Conservation (phyloP, 2,797 vertebrate genomes). For the Chelon labrosus region DNA sequence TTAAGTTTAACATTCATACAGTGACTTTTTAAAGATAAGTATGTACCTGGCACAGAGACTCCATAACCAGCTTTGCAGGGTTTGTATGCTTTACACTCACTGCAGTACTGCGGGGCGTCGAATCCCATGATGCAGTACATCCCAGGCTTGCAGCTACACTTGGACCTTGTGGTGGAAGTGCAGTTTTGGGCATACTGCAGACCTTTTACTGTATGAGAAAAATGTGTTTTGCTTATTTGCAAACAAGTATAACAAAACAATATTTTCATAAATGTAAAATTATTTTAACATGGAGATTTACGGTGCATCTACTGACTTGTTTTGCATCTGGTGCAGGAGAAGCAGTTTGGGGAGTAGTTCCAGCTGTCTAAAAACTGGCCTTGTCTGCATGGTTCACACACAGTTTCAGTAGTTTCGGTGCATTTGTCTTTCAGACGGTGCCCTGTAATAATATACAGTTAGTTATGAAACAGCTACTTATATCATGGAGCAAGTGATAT, state of each 20-base stretch:
- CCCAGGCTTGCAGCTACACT: constrained; percentile 74
- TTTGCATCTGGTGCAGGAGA: constrained; percentile 68
- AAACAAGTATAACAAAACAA: not conserved
- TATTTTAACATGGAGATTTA: not conserved
- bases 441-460: constrained; percentile 62
- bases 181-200: constrained; percentile 57
- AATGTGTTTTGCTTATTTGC: constrained; percentile 1
- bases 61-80: constrained; percentile 64
- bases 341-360: constrained; percentile 72
- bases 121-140: constrained; percentile 40
- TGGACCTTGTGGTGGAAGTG: constrained; percentile 41
- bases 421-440: constrained; percentile 18
- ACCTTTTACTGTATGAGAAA: constrained; percentile 61
- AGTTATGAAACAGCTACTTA: not conserved
- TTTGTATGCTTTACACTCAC: constrained; percentile 31
- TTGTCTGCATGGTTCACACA: constrained; percentile 63
- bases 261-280: not conserved
- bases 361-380: constrained; percentile 33
- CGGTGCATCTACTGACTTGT: constrained; percentile 47
- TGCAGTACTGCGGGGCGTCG: constrained; percentile 21
- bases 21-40: not conserved
- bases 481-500: not conserved
- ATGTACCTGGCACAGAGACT: constrained; percentile 67
- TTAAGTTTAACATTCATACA: not conserved
- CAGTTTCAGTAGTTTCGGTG: constrained; percentile 32